Evolutionary conservation across 2,113 vertebrate genomes (phyloP), one percentile per base, ranked within the genome.

Genomic region (Calyptomena viridis): DNA sequence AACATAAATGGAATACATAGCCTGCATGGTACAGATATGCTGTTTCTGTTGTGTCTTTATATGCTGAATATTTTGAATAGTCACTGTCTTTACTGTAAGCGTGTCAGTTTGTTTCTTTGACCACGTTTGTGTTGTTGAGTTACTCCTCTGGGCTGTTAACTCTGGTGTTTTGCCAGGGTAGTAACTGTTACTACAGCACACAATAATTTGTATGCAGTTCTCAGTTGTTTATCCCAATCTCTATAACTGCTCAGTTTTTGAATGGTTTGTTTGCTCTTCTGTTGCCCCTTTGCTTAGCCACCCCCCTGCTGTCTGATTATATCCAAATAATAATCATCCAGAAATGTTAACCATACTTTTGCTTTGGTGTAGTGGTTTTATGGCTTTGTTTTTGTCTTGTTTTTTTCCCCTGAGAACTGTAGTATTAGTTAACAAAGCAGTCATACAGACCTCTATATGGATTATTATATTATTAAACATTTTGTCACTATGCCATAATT

Each of bases 381-480:
- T 39, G 28, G 10, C 24, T 91, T 86, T n/a, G 1, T 37, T 37
- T 37, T 6, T n/a, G 35, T 49, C 31, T 55, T 67, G 22, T 0
- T 18, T 25, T 22, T 20, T 13, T 24, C 2, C 2, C 17, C 15
- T 15, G 23, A 40, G 39, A 71, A 20, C 14, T 0, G 0, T 47
- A 27, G 8, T 49, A 13, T 60, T 79, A 9, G 28, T 72, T 66
- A 88, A 63, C 46, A 52, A 52, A 83, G 11, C 16, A 75, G 11
- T 76, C 37, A 25, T 84, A 27, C 15, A 30, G 18, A 16, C 72
- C 33, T 39, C 12, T 72, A 1, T 35, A 46, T 42, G 64, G 39
- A 10, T 60, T 47, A 42, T 23, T 92, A 9, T 47, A n/a, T 77
- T 50, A 78, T 35, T 28, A 84, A 84, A 24, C 3, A 6, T 81